Evolutionary conservation across 2,113 vertebrate genomes (phyloP).

Genomic region (Paratilapia polleni): DNA sequence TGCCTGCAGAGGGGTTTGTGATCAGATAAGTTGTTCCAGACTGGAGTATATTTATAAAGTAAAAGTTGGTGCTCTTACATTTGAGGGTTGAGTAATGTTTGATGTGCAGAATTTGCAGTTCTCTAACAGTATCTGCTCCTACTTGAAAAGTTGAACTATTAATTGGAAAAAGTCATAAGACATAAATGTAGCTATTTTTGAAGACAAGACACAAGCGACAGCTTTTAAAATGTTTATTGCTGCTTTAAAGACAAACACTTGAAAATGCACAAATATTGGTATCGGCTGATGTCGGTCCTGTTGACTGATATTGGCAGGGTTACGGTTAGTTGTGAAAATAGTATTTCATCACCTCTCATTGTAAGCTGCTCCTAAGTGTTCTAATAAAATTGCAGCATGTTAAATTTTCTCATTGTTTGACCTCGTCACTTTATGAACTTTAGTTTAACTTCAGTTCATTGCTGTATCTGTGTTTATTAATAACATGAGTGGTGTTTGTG

Average conservation of each 20-base stretch:
- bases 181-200: neutral
- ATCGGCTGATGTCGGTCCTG: neutral
- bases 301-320: neutral
- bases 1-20: neutral
- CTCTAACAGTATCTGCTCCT: neutral
- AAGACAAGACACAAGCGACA: neutral
- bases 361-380: slow-evolving; percentile 19
- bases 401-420: neutral
- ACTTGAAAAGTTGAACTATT: slow-evolving; percentile 5
- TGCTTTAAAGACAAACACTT: neutral
- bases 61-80: neutral
- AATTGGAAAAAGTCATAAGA: neutral
- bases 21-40: neutral
- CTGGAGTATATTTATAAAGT: neutral
- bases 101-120: neutral
- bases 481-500: neutral
- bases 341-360: slow-evolving; percentile 9
- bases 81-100: neutral
- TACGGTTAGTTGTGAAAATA: neutral
- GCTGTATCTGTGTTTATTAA: neutral
- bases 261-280: neutral
- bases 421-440: neutral
- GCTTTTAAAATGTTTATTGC: neutral
- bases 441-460: too few relatives aligned
- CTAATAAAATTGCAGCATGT: slow-evolving; percentile 21